Conservation (phyloP, 2,113 vertebrate genomes). For the Salvelinus namaycush region DNA sequence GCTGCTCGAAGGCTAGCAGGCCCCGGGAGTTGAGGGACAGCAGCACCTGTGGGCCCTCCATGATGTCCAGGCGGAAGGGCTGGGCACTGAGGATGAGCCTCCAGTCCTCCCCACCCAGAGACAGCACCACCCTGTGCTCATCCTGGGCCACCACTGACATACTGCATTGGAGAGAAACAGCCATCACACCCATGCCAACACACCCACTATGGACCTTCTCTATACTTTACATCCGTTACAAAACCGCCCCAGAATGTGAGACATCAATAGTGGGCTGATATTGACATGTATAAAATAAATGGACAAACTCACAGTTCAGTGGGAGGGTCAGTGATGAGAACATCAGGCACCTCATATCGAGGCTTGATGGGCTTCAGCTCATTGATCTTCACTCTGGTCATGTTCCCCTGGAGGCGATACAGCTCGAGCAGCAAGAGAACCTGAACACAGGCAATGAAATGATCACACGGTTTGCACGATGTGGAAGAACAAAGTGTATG, state of each 20-base stretch:
- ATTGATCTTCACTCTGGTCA: conserved; percentile 79
- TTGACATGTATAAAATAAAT: background rate
- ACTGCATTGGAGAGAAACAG: conserved; percentile 42
- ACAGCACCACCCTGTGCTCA: conserved; percentile 74
- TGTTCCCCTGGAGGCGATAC: conserved; percentile 77
- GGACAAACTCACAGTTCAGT: conserved; percentile 62
- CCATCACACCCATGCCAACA: background rate
- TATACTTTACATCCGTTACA: background rate
- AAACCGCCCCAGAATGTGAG: no score
- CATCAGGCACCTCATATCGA: conserved; percentile 76
- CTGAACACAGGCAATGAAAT: conserved; percentile 48
- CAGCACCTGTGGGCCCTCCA: conserved; percentile 74
- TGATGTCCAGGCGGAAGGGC: conserved; percentile 80
- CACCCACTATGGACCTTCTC: background rate
- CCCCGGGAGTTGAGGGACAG: conserved; percentile 81
- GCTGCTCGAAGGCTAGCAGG: conserved; percentile 78
- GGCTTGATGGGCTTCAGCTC: conserved; percentile 75
- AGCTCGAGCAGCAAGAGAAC: conserved; percentile 76
- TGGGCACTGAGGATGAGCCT: conserved; percentile 74
- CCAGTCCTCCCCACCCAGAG: conserved; percentile 62
- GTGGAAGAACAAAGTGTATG: no score
- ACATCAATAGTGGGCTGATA: no score
- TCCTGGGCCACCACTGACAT: conserved; percentile 72
- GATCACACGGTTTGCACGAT: background rate
- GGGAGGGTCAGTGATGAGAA: conserved; percentile 72